Evolutionary conservation across 2,113 vertebrate species (phyloP).

Genomic region (Parus major): DNA sequence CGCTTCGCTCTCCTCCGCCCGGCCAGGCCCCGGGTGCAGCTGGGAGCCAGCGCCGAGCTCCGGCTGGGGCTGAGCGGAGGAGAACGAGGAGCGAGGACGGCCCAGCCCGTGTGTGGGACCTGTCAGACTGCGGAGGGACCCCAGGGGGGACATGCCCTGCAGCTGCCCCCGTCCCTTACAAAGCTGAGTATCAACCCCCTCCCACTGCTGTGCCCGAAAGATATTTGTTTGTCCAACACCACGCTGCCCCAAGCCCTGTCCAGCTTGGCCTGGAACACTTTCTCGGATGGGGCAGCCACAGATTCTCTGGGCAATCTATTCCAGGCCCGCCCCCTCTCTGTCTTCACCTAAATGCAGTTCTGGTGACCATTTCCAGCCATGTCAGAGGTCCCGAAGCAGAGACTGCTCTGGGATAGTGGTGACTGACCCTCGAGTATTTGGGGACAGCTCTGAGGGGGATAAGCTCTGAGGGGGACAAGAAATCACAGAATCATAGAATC

Average conservation of each 20-base stretch:
- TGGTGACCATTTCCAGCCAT: background rate
- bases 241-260: background rate
- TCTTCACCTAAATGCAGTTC: background rate
- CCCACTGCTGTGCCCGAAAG: background rate
- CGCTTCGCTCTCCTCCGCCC: background rate
- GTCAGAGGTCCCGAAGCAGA: no score
- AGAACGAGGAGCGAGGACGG: rapidly evolving
- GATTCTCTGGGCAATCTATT: background rate
- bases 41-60: background rate
- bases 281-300: background rate
- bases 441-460: background rate
- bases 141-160: rapidly evolving
- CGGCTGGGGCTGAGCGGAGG: background rate
- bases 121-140: background rate
- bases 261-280: background rate
- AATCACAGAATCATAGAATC: background rate
- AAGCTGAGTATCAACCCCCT: rapidly evolving
- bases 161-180: rapidly evolving
- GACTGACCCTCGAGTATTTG: background rate
- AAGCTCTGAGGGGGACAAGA: background rate
- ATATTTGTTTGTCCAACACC: rapidly evolving
- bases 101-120: rapidly evolving
- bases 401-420: background rate
- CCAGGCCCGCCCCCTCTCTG: background rate
- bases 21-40: rapidly evolving